Evolutionary conservation across 1,140 invertebrate genomes (phyloP).

Genomic region (Anthonomus grandis): DNA sequence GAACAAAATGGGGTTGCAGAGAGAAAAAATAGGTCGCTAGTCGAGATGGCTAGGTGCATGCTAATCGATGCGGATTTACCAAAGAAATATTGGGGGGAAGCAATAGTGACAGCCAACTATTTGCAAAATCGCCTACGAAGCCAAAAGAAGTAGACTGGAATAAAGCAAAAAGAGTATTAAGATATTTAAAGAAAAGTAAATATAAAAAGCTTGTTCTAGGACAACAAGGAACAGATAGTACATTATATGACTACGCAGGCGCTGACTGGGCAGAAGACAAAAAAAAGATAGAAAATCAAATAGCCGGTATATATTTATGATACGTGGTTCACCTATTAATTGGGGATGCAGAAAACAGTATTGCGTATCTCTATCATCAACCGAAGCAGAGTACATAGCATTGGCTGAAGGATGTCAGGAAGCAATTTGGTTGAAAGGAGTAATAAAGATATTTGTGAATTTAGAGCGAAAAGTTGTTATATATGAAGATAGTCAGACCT

Average conservation of each 20-base stretch:
- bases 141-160: slow-evolving; percentile 34
- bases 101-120: slow-evolving; percentile 15
- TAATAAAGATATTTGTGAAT: slow-evolving; percentile 1
- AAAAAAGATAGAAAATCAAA: slow-evolving; percentile 38
- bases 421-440: slow-evolving; percentile 11
- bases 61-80: slow-evolving; percentile 6
- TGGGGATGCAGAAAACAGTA: slow-evolving; percentile 43
- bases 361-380: slow-evolving; percentile 40
- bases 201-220: slow-evolving; percentile 11
- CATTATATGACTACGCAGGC: slow-evolving; percentile 32
- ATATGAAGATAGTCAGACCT: slow-evolving; percentile 16
- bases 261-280: slow-evolving; percentile 39
- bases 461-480: neutral
- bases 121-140: slow-evolving; percentile 10
- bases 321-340: slow-evolving; percentile 33
- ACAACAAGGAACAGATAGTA: neutral
- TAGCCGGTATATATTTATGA: slow-evolving; percentile 42
- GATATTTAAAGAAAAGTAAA: slow-evolving; percentile 45
- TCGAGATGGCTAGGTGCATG: slow-evolving; percentile 18
- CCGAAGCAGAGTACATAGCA: slow-evolving; percentile 47
- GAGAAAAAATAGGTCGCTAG: slow-evolving; percentile 15
- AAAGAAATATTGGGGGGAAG: slow-evolving; percentile 11
- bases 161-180: slow-evolving; percentile 43
- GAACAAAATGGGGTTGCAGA: slow-evolving; percentile 21
- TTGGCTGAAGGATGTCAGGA: slow-evolving; percentile 33